Percentiles rank a stretch among this genome's conserved stretches.
Evolutionary conservation across 1,140 invertebrate genomes (phyloP).

Genomic region (Solenopsis invicta): DNA sequence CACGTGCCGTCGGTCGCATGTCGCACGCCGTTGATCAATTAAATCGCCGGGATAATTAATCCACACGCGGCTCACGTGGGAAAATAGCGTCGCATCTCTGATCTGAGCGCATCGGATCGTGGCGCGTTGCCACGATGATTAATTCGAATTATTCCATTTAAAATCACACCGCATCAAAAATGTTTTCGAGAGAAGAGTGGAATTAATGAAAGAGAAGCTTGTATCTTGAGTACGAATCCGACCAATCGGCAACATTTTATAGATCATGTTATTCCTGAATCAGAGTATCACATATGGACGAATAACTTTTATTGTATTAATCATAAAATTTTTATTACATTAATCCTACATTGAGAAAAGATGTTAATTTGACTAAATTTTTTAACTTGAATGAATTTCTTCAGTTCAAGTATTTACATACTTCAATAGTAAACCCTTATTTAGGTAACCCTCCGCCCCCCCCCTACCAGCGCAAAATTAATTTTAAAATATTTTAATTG

Average conservation of each 20-base stretch:
- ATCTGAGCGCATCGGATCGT: background rate
- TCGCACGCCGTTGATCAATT: slow-evolving; percentile 46
- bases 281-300: too few relatives aligned
- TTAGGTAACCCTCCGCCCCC: too few relatives aligned
- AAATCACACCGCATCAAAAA: background rate
- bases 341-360: too few relatives aligned
- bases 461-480: too few relatives aligned
- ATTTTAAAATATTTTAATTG: too few relatives aligned
- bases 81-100: slow-evolving; percentile 38
- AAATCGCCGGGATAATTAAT: slow-evolving; percentile 46
- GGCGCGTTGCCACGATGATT: background rate
- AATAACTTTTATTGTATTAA: background rate
- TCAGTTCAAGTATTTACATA: too few relatives aligned
- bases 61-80: slow-evolving; percentile 11
- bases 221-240: background rate
- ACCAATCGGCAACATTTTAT: background rate
- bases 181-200: background rate
- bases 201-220: background rate
- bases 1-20: slow-evolving; percentile 40
- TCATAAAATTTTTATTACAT: too few relatives aligned
- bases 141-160: slow-evolving; percentile 27
- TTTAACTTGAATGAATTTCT: too few relatives aligned
- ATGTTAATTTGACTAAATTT: too few relatives aligned
- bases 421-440: too few relatives aligned
- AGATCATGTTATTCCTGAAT: background rate